phyloP scores from a whole-genome alignment of 2,888 invertebrate species.

The Drosophila tripunctata region DNA sequence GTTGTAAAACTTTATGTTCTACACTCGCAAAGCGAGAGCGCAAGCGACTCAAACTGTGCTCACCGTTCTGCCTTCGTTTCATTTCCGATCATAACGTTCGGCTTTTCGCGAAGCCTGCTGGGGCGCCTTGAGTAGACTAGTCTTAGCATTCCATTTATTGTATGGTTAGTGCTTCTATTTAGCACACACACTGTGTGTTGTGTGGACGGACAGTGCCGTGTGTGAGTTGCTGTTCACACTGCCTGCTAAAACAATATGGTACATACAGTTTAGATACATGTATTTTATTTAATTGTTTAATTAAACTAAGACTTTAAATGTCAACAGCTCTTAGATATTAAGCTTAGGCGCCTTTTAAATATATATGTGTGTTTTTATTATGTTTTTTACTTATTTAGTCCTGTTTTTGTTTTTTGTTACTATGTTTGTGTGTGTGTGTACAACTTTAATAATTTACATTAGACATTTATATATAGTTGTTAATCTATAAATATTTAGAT shows the following conservation, averaged over 20 bases:
- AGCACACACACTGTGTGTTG: too few relatives aligned
- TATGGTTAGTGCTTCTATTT: too few relatives aligned
- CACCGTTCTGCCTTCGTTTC: too few relatives aligned
- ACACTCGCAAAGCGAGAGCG: too few relatives aligned
- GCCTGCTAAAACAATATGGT: constrained; percentile 16
- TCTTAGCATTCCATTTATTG: too few relatives aligned
- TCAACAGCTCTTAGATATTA: constrained; percentile 38
- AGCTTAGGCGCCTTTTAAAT: constrained; percentile 28
- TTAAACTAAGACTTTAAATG: constrained; percentile 36
- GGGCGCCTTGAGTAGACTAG: too few relatives aligned
- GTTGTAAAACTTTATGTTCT: too few relatives aligned
- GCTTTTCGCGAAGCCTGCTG: too few relatives aligned
- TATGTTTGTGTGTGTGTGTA: constrained; percentile 18
- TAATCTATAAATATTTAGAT: constrained; percentile 31
- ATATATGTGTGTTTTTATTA: constrained; percentile 17
- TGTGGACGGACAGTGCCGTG: constrained; percentile 62
- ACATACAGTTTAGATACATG: constrained; percentile 16
- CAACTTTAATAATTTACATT: constrained; percentile 52
- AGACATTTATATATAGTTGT: constrained; percentile 56
- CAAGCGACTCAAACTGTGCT: too few relatives aligned
- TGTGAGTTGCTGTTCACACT: constrained; percentile 16
- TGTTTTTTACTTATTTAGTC: not conserved
- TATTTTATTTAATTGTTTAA: constrained; percentile 20
- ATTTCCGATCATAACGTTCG: too few relatives aligned
- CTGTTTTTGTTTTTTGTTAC: constrained; percentile 2